These are phyloP conservation scores for Standfussiana lucernea DNA, from an alignment of 2,888 invertebrate species.

Conservation along the genomic window DNA sequence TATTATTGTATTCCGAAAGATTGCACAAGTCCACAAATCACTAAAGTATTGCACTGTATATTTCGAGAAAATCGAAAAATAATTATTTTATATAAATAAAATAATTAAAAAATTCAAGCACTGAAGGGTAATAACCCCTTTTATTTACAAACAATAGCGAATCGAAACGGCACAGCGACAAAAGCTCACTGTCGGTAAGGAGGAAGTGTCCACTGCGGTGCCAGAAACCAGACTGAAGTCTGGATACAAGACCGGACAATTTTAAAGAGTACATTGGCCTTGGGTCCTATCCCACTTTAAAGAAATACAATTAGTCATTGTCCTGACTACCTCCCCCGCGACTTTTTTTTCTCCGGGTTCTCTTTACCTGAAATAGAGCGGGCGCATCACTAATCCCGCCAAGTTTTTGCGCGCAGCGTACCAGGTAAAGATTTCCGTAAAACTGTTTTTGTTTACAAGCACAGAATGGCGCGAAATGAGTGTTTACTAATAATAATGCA, in stretches of 20 bases:
- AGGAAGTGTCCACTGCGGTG: conserved; percentile 84
- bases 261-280: conserved; percentile 88
- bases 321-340: conserved; percentile 72
- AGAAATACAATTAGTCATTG: conserved; percentile 81
- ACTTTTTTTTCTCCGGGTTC: conserved; percentile 67
- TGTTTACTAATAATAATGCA: conserved; percentile 86
- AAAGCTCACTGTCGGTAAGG: conserved; percentile 59
- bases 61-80: conserved; percentile 26
- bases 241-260: conserved; percentile 84
- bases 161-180: conserved; percentile 62
- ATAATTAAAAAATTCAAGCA: conserved; percentile 32
- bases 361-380: conserved; percentile 62
- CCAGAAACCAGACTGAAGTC: conserved; percentile 88
- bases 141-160: conserved; percentile 84
- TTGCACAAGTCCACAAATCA: conserved; percentile 54
- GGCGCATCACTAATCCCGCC: conserved; percentile 70
- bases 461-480: conserved; percentile 86
- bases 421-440: conserved; percentile 81
- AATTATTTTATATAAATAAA: conserved; percentile 41
- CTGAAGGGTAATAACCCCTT: conserved; percentile 77
- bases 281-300: conserved; percentile 83
- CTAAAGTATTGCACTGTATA: conserved; percentile 42
- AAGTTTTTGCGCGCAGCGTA: conserved; percentile 73
- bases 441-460: conserved; percentile 86
- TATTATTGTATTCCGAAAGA: conserved; percentile 33